phyloP scores from a whole-genome alignment of 2,113 vertebrate genomes.

The Isichthys henryi region DNA sequence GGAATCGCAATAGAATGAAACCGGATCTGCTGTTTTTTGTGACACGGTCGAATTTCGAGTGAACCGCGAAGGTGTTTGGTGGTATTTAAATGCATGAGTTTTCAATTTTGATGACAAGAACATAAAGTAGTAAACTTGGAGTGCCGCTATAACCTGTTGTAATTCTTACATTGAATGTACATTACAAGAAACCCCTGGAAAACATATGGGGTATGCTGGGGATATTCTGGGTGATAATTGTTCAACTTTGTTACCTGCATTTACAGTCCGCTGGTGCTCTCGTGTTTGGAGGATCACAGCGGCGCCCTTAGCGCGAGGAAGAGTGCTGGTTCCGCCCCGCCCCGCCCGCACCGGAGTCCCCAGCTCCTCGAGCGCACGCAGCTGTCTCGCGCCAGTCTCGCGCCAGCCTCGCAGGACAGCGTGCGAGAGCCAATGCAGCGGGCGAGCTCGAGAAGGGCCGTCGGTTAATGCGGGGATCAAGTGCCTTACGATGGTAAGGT shows the following conservation, averaged over 20 bases:
- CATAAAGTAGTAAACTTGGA: neutral
- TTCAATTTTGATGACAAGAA: neutral
- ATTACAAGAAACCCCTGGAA: neutral
- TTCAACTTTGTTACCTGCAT: neutral
- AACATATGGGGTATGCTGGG: neutral
- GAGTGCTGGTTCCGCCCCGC: slow-evolving; percentile 19
- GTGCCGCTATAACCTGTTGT: neutral
- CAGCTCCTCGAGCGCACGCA: slow-evolving; percentile 50
- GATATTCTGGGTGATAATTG: neutral
- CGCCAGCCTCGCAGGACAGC: neutral
- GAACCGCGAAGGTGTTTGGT: neutral
- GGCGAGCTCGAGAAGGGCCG: neutral
- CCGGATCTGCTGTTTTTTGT: neutral
- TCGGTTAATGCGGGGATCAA: slow-evolving; percentile 48
- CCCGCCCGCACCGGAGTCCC: slow-evolving; percentile 27
- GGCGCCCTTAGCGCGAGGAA: neutral
- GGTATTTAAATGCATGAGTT: neutral
- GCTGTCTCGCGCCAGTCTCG: slow-evolving; percentile 46
- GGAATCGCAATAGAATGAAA: neutral
- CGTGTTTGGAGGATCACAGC: neutral
- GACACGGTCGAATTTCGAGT: neutral
- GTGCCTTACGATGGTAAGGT: slow-evolving; percentile 46
- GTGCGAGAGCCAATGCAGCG: neutral
- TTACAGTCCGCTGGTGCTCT: neutral
- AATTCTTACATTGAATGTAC: neutral